phyloP scores from a whole-genome alignment of 2,888 invertebrate genomes.

The Octonoba sinensis region DNA sequence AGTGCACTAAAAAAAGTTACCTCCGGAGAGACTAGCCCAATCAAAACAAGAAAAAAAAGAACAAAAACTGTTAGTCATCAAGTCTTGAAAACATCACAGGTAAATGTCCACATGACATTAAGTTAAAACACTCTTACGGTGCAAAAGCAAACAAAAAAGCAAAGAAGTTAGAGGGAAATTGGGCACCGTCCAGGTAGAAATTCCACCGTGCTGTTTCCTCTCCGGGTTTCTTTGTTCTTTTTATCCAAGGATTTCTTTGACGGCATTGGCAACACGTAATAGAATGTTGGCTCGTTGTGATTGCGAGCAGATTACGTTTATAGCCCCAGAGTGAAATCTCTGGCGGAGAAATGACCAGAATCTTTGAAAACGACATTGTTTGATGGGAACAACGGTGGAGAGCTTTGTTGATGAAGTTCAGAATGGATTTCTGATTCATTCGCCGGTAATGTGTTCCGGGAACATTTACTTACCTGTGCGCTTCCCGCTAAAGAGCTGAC shows the following conservation, averaged over 20 bases:
- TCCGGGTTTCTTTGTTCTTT: slow-evolving; percentile 14
- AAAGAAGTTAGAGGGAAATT: not conserved
- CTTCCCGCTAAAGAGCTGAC: too few relatives aligned
- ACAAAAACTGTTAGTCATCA: slow-evolving; percentile 38
- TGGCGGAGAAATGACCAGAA: not conserved
- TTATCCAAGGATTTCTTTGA: slow-evolving; percentile 25
- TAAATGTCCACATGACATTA: slow-evolving; percentile 54
- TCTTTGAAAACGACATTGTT: not conserved
- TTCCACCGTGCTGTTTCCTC: slow-evolving; percentile 14
- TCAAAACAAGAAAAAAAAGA: slow-evolving; percentile 11
- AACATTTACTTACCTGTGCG: too few relatives aligned
- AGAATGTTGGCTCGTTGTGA: slow-evolving; percentile 13
- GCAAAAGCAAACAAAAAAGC: not conserved
- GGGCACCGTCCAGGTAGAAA: slow-evolving; percentile 16
- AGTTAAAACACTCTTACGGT: slow-evolving; percentile 7
- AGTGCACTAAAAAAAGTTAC: slow-evolving; percentile 12
- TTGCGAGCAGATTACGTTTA: slow-evolving; percentile 24
- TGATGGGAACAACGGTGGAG: not conserved
- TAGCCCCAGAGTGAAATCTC: not conserved
- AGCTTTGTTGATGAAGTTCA: too few relatives aligned
- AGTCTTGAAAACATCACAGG: slow-evolving; percentile 48
- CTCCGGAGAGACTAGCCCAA: not conserved
- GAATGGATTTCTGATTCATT: too few relatives aligned
- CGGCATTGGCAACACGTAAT: slow-evolving; percentile 21
- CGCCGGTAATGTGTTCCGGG: too few relatives aligned